phyloP scores from a whole-genome alignment of 2,113 vertebrate species.

The Oncorhynchus kisutch region DNA sequence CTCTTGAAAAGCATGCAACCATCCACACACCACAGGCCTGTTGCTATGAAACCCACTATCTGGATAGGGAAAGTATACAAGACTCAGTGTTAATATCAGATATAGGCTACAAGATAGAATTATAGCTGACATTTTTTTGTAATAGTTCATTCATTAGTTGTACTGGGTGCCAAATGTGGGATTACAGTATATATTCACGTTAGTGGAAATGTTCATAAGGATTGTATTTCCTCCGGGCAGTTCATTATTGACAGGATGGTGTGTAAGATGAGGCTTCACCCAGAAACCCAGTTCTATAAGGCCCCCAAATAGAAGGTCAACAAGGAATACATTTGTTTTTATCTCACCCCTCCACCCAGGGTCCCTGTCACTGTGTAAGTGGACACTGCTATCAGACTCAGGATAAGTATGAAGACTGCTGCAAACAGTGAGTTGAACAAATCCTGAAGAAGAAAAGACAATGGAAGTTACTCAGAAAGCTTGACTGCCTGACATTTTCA shows the following conservation, averaged over 20 bases:
- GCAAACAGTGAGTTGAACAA: constrained; percentile 78
- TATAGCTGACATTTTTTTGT: background rate
- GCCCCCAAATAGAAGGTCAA: background rate
- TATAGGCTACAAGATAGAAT: constrained; percentile 1
- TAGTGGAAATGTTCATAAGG: background rate
- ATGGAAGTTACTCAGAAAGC: background rate
- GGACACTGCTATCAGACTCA: constrained; percentile 72
- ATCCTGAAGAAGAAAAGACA: constrained; percentile 74
- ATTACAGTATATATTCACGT: background rate
- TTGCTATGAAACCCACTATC: constrained; percentile 51
- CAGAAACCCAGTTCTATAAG: background rate
- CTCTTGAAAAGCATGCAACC: constrained; percentile 66
- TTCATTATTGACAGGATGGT: background rate
- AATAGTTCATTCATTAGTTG: background rate
- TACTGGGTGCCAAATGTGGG: background rate
- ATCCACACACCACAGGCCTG: constrained; percentile 63
- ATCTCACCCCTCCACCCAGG: constrained; percentile 84
- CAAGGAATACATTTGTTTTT: background rate
- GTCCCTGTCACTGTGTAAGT: constrained; percentile 55
- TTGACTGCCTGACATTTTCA: background rate
- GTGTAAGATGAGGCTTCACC: background rate
- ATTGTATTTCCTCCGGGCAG: background rate
- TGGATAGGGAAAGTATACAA: constrained; percentile 33
- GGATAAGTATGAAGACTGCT: constrained; percentile 68
- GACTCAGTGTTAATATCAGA: background rate